Evolutionary conservation across 2,113 vertebrate genomes (phyloP), one percentile per base, ranked within the genome.

Genomic region (Percopsis transmontana): DNA sequence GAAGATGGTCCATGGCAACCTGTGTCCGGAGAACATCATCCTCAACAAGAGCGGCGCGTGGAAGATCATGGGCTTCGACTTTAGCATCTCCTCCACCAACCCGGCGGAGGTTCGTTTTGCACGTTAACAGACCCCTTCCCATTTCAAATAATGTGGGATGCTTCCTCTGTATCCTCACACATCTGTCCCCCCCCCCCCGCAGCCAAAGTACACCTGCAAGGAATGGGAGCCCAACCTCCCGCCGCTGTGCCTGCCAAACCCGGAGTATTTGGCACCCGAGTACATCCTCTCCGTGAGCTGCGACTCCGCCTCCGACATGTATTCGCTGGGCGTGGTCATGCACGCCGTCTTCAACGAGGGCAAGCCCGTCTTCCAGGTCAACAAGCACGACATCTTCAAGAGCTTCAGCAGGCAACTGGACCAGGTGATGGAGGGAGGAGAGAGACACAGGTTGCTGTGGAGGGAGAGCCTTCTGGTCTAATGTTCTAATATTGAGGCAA

Each of bases 1-100:
- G 27, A 99, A 99, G 90, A 99, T 99, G 97, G 94, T 99, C 65
- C 97, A 99, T 79, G 94, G 97, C 50, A 99, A 99, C 87, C 85
- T 99, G 82, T 95, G 93, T 82, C 91, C 87, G 66, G 95, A 98
- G 89, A 99, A 99, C 85, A 92, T 99, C 83, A 98, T 99, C 87
- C 90, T 99, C 72, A 99, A 99, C 90, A 99, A 98, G 85, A 99
- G 94, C 45, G 97, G 97, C 68, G 93, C 95, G 14, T 99, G 97
- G 97, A 99, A 99, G 92, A 99, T 99, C 83, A 99, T 96, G 96
- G 97, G 97, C 55, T 99, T 99, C 81, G 97, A 99, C 90, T 99
- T 98, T 89, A 96, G 93, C 85, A 94, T 97, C 81, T 96, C 95
- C 5, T 95, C 97, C 16, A 89, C 75, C 68, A 98, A 99, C 90